These are phyloP conservation scores for Tokudaia tokunoshimensis DNA, from an alignment of 2,797 vertebrate species.

Conservation along the genomic window DNA sequence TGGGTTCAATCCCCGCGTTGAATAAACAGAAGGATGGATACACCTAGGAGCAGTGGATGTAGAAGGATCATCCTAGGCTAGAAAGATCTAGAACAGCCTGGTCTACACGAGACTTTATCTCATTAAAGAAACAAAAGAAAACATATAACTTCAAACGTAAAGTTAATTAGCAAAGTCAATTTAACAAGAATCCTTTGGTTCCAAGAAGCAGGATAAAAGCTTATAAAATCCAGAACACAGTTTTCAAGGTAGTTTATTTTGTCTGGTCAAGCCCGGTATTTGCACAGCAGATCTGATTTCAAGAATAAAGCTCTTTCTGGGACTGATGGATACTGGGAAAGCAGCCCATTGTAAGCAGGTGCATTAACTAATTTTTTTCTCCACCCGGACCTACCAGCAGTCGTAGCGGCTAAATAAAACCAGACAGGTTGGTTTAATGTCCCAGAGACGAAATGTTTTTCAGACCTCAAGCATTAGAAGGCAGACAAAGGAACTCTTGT, in stretches of 20 bases:
- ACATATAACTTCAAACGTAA: conserved; percentile 58
- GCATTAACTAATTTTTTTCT: conserved; percentile 12
- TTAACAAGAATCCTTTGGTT: conserved; percentile 37
- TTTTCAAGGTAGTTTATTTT: conserved; percentile 49
- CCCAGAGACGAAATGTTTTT: neutral
- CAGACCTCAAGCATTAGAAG: neutral
- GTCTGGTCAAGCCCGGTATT: neutral
- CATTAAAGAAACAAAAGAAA: neutral
- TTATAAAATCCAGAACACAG: conserved; percentile 56
- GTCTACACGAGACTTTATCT: neutral
- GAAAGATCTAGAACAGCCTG: neutral
- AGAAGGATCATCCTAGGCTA: neutral
- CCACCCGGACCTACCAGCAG: neutral
- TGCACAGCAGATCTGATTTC: conserved; percentile 45
- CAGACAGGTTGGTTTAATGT: neutral
- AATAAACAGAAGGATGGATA: neutral
- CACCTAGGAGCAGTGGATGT: neutral
- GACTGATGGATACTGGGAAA: neutral
- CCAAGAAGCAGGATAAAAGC: conserved; percentile 40
- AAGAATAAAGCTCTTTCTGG: conserved; percentile 42
- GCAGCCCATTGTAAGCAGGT: neutral
- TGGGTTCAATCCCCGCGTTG: neutral
- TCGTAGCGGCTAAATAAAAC: conserved; percentile 36
- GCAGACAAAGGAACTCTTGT: neutral
- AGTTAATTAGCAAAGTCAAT: conserved; percentile 49